A percentile compares a stretch with the other conserved stretches of the same genome.
Evolutionary conservation across 2,113 vertebrate genomes (phyloP).

Genomic region (Sprattus sprattus): DNA sequence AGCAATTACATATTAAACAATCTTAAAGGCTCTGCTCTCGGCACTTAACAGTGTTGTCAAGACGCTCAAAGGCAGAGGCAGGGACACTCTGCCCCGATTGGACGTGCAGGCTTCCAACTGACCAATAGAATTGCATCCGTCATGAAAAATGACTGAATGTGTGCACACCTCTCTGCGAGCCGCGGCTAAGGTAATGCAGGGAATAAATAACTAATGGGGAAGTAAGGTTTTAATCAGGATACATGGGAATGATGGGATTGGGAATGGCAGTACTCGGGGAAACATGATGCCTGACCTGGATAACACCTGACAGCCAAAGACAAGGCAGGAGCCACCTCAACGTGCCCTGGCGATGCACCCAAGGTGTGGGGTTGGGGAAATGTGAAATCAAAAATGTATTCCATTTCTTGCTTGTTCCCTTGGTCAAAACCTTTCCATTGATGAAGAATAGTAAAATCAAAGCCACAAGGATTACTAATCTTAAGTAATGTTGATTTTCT

Average conservation of each 20-base stretch:
- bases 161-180: constrained; percentile 27
- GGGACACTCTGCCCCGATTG: constrained; percentile 31
- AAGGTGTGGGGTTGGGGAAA: not conserved
- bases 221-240: constrained; percentile 45
- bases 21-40: constrained; percentile 34
- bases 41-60: constrained; percentile 44
- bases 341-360: not conserved
- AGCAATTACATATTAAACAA: constrained; percentile 55
- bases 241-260: constrained; percentile 26
- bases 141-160: constrained; percentile 42
- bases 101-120: constrained; percentile 16
- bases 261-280: constrained; percentile 31
- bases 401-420: not conserved
- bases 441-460: not conserved
- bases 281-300: constrained; percentile 37
- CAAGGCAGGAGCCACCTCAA: not conserved
- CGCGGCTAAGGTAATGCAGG: constrained; percentile 46
- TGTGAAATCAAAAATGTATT: not conserved
- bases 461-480: not conserved
- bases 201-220: constrained; percentile 57
- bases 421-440: not conserved
- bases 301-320: constrained; percentile 2
- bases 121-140: constrained; percentile 40
- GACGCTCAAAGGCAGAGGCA: constrained; percentile 35
- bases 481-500: too few relatives aligned